A percentile compares a stretch with the other conserved stretches of the same genome.
Conservation (phyloP, 1,140 invertebrate genomes). For the Zaprionus gabonicus region DNA sequence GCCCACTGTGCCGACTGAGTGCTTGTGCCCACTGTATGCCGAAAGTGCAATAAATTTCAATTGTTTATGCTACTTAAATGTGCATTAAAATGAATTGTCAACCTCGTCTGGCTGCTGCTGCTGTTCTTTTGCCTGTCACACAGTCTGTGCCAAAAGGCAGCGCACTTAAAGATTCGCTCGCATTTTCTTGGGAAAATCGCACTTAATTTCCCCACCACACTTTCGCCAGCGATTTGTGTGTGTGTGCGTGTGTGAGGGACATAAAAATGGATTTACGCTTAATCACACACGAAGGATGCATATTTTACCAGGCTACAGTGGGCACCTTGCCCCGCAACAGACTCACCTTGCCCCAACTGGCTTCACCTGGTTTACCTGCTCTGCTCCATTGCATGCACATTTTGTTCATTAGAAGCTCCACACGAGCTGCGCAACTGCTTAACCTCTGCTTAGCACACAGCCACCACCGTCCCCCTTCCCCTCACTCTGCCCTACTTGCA, state of each 20-base stretch:
- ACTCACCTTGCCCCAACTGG: constrained; percentile 26
- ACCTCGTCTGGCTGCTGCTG: constrained; percentile 19
- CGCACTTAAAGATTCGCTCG: constrained; percentile 14
- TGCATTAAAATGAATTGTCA: constrained; percentile 64
- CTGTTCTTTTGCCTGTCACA: constrained; percentile 23
- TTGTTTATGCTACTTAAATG: constrained; percentile 65
- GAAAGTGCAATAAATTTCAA: constrained; percentile 71
- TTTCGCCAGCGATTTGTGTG: constrained; percentile 15
- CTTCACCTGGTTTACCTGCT: constrained; percentile 1
- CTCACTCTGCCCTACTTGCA: constrained; percentile 29
- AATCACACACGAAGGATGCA: constrained; percentile 76
- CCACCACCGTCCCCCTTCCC: not conserved
- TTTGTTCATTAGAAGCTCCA: constrained; percentile 70
- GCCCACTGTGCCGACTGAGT: not conserved
- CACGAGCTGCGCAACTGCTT: constrained; percentile 47
- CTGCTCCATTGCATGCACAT: constrained; percentile 54
- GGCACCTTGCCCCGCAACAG: not conserved
- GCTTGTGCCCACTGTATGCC: constrained; percentile 1
- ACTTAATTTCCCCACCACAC: constrained; percentile 49
- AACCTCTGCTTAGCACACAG: constrained; percentile 52
- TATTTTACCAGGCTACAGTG: constrained; percentile 41
- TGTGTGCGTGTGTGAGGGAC: constrained; percentile 26
- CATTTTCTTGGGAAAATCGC: constrained; percentile 32
- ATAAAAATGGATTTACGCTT: constrained; percentile 70
- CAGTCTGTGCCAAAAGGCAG: constrained; percentile 19